Conservation (phyloP, 2,797 vertebrate species). For the Esox masquinongy region DNA sequence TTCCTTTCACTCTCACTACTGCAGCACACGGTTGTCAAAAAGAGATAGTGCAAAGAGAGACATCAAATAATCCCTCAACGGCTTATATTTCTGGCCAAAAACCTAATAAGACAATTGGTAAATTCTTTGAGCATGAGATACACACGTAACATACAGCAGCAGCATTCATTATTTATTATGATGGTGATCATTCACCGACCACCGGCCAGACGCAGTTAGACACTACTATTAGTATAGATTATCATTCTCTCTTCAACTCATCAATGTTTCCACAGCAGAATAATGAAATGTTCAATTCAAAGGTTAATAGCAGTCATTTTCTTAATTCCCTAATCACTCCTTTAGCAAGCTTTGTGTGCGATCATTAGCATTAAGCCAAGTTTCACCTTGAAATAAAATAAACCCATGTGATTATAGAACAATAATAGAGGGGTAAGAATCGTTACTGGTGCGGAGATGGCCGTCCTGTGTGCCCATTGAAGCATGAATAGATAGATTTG, state of each 20-base stretch:
- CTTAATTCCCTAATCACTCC: conserved; percentile 62
- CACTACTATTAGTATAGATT: conserved; percentile 21
- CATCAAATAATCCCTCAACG: conserved; percentile 54
- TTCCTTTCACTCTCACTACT: conserved; percentile 31
- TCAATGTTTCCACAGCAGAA: conserved; percentile 8
- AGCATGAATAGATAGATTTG: not conserved
- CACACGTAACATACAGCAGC: conserved; percentile 43
- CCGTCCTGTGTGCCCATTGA: not conserved
- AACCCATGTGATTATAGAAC: not conserved
- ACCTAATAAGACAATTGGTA: conserved; percentile 5
- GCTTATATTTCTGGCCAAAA: conserved; percentile 43
- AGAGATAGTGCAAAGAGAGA: conserved; percentile 35
- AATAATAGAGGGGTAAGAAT: not conserved
- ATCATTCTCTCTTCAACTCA: conserved; percentile 2
- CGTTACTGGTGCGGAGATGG: not conserved
- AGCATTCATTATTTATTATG: conserved; percentile 37
- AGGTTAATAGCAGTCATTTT: conserved; percentile 34
- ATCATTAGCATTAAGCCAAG: conserved; percentile 23
- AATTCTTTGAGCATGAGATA: conserved; percentile 22
- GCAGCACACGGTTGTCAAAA: conserved; percentile 32
- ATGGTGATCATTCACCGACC: conserved; percentile 25
- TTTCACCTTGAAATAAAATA: conserved; percentile 12
- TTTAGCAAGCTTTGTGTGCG: conserved; percentile 43
- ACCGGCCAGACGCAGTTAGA: conserved; percentile 31
- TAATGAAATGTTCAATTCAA: conserved; percentile 22